phyloP scores from a whole-genome alignment of 1,140 invertebrate species.

The Listronotus bonariensis region DNA sequence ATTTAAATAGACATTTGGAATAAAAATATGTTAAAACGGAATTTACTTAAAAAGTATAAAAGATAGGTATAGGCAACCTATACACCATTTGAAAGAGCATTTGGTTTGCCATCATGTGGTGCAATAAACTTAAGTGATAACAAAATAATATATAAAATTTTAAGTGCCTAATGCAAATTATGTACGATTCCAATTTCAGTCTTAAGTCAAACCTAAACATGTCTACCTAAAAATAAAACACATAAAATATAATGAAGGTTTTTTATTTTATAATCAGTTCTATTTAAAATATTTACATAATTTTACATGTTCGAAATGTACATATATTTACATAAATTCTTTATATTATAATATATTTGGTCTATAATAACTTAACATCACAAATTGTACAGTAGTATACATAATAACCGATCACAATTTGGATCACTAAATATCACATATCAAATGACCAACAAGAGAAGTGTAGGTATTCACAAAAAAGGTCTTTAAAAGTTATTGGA shows the following conservation, averaged over 20 bases:
- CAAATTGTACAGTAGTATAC: conserved; percentile 19
- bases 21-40: too few species aligned
- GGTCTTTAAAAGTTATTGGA: neutral
- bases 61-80: too few species aligned
- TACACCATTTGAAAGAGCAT: too few species aligned
- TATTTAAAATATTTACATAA: conserved; percentile 31
- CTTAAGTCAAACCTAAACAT: too few species aligned
- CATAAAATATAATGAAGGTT: neutral
- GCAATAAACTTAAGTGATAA: too few species aligned
- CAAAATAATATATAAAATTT: too few species aligned
- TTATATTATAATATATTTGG: conserved; percentile 25
- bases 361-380: conserved; percentile 30
- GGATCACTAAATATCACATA: conserved; percentile 34
- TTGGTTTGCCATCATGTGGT: too few species aligned
- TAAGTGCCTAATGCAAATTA: too few species aligned
- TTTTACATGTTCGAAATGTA: conserved; percentile 20
- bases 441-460: conserved; percentile 15
- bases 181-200: too few species aligned
- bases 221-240: too few species aligned
- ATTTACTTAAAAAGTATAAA: too few species aligned
- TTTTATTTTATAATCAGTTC: conserved; percentile 21
- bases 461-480: neutral
- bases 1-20: too few species aligned
- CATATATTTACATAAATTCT: conserved; percentile 23
- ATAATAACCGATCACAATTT: conserved; percentile 23